Percentiles rank a stretch among this genome's conserved stretches.
Conservation (phyloP, 1,140 invertebrate genomes). For the Anagrus nilaparvatae region DNA sequence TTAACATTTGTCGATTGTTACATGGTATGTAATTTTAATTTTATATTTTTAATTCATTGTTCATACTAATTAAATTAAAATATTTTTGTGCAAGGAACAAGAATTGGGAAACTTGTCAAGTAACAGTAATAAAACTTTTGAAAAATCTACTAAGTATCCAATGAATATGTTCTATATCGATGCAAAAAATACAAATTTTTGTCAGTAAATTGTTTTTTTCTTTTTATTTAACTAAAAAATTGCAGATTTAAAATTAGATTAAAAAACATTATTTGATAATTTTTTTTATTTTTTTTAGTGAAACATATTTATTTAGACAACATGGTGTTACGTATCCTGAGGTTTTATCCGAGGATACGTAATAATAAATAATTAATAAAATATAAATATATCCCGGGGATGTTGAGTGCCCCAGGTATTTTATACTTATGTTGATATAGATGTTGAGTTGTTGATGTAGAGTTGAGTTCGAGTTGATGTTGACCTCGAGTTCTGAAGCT, state of each 20-base stretch:
- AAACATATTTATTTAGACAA: constrained; percentile 37
- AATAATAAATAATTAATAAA: too few species aligned
- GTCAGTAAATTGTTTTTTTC: neutral
- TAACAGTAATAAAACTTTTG: constrained; percentile 29
- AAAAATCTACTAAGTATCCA: constrained; percentile 39
- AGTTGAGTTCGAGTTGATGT: too few species aligned
- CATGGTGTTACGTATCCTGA: too few species aligned
- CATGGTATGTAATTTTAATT: constrained; percentile 20
- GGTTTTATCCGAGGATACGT: too few species aligned
- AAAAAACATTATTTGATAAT: constrained; percentile 9
- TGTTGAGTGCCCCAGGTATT: too few species aligned
- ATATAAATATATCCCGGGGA: too few species aligned
- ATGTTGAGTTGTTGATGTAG: too few species aligned
- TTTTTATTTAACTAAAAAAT: neutral
- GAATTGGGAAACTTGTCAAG: constrained; percentile 24
- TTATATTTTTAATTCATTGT: constrained; percentile 3
- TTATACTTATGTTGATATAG: too few species aligned
- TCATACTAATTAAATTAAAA: neutral
- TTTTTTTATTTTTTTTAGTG: constrained; percentile 22
- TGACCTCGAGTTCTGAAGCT: too few species aligned
- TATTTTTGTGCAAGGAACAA: constrained; percentile 36
- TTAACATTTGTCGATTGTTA: constrained; percentile 37
- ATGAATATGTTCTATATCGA: constrained; percentile 31
- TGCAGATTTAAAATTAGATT: neutral
- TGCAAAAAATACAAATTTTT: constrained; percentile 3